These are phyloP conservation scores for Diarsia mendica DNA, from an alignment of 2,888 invertebrate species.

Conservation along the genomic window DNA sequence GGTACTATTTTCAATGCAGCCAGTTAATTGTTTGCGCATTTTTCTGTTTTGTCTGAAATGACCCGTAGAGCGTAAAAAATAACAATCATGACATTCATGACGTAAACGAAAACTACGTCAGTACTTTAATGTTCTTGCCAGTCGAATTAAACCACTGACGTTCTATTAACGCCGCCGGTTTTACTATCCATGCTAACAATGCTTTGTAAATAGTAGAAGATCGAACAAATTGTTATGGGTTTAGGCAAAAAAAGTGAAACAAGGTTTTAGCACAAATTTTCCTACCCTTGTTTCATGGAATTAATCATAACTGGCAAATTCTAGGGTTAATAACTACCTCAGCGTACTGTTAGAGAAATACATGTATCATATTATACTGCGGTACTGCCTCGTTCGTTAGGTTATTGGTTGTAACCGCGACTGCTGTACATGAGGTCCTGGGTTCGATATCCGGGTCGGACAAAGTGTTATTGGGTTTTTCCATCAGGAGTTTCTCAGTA, in stretches of 20 bases:
- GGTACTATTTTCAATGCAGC: background rate
- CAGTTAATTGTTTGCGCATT: background rate
- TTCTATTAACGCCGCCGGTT: background rate
- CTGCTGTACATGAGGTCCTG: too few species aligned
- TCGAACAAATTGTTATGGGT: background rate
- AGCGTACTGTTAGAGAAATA: background rate
- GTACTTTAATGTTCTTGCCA: conserved; percentile 3
- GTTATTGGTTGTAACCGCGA: too few species aligned
- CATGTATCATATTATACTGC: too few species aligned
- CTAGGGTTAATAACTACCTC: background rate
- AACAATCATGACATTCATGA: background rate
- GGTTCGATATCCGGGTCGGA: too few species aligned
- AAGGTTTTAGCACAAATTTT: background rate
- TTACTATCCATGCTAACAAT: background rate
- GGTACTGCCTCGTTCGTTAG: background rate
- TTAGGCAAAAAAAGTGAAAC: background rate
- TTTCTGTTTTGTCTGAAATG: background rate
- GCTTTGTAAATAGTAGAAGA: background rate
- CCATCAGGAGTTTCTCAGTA: too few species aligned
- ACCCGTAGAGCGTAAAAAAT: background rate
- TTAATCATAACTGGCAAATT: background rate
- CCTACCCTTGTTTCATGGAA: background rate
- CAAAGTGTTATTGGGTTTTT: too few species aligned
- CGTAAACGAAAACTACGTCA: conserved; percentile 17
- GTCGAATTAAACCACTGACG: background rate